Evolutionary conservation across 92 coral and sea anemone genomes (phyloP), one percentile per base, ranked within the genome.

Genomic region (Paragorgia papillata): DNA sequence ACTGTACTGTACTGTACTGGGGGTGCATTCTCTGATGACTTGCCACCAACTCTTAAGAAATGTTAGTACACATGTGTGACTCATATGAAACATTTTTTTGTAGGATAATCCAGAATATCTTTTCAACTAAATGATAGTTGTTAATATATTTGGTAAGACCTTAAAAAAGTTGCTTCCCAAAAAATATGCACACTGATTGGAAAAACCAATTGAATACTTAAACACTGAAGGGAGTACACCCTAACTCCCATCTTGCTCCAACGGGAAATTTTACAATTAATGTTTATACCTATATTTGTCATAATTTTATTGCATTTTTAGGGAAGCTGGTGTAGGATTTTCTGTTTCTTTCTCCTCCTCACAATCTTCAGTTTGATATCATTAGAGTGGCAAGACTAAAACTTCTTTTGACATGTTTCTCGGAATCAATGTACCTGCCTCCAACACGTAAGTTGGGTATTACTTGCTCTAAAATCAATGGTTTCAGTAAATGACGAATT

Each of bases 251-350:
- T n/a, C n/a, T n/a, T n/a, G n/a, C n/a, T n/a, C n/a, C n/a, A n/a
- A n/a, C n/a, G n/a, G n/a, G n/a, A n/a, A n/a, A n/a, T 24, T 7
- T n/a, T 29, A 24, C 30, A 27, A 59, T 18, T 35, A 24, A 7
- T 59, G 32, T 24, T 13, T n/a, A n/a, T n/a, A n/a, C n/a, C n/a
- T n/a, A n/a, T n/a, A n/a, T n/a, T n/a, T n/a, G n/a, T n/a, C n/a
- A n/a, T n/a, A n/a, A n/a, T n/a, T n/a, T n/a, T n/a, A n/a, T n/a
- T n/a, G n/a, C n/a, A 24, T 41, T 48, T 73, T 3, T 85, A 89
- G 93, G 98, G 98, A 94, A 71, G 98, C 98, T 58, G 98, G 98
- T 46, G 98, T 94, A 76, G 98, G 98, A 7, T 94, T 94, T 81
- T 96, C 98, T 0, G 79, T 91, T 2, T 94, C n/a, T n/a, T n/a